phyloP scores from a whole-genome alignment of 2,888 invertebrate species.

The Erebia palarica region DNA sequence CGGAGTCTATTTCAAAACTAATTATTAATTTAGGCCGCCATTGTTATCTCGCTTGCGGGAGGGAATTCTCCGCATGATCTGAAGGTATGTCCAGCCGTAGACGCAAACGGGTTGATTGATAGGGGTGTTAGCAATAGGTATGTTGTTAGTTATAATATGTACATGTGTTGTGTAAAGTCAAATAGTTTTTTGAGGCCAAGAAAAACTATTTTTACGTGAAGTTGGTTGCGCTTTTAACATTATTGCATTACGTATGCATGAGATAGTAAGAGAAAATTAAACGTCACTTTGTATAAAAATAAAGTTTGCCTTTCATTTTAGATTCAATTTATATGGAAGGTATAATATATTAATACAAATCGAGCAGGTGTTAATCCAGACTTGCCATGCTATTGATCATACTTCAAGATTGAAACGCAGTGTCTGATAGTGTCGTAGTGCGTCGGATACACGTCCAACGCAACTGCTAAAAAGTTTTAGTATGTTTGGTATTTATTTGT shows the following conservation, averaged over 20 bases:
- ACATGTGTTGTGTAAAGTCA: not conserved
- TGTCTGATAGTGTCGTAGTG: no score
- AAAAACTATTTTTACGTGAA: not conserved
- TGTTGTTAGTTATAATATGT: no score
- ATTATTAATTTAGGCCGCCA: no score
- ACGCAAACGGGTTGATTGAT: no score
- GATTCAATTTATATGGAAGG: not conserved
- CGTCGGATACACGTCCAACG: no score
- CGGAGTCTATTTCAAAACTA: no score
- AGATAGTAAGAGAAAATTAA: conserved; percentile 11
- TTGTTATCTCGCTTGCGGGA: no score
- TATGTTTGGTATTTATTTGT: no score
- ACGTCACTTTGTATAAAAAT: conserved; percentile 4
- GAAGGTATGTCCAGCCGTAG: no score
- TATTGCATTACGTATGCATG: conserved; percentile 16
- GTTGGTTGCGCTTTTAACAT: conserved; percentile 9
- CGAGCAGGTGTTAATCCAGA: not conserved
- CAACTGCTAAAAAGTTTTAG: no score
- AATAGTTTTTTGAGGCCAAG: not conserved
- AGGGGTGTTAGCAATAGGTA: no score
- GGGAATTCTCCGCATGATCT: no score
- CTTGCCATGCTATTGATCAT: not conserved
- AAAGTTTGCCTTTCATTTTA: conserved; percentile 9
- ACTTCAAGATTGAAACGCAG: not conserved
- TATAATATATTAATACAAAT: not conserved